Evolutionary conservation across 35 echinoderm and acorn worm genomes (phyloP), one percentile per base, ranked within the genome.

Genomic region (Ophioderma brevispina): DNA sequence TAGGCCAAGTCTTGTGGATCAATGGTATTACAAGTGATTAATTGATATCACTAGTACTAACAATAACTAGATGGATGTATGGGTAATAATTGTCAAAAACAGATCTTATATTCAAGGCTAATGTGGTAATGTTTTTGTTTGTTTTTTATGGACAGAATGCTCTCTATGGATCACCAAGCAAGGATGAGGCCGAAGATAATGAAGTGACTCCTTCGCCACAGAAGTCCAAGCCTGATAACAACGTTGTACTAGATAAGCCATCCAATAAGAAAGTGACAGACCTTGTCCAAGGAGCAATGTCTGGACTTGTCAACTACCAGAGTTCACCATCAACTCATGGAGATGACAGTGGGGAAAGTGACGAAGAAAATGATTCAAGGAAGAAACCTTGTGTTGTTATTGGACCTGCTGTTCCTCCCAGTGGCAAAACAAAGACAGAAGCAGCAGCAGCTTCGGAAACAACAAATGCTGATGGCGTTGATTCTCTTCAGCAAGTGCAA

Each of bases 291-390:
- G 59, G 59, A 70, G 2, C 15, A 8, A 70, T 70, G 59, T 70
- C 59, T 70, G 59, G 59, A 30, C 23, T 70, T 13, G 59, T 70
- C 3, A 70, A 70, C 59, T 70, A 70, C 59, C 59, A 70, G 23
- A 70, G 59, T 70, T 70, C 59, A 70, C 59, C 59, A 2, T 70
- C 59, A 70, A 70, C 59, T 70, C 59, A 70, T 30, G 59, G 59
- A 25, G 59, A 70, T 70, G 59, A 70, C 28, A 70, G 59, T 30
- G 41, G 41, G 41, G 41, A 46, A 8, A 70, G 59, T 70, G 59
- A 70, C 59, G 59, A 70, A 18, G 59, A 70, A 2, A 70, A 70
- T 25, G 59, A 70, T 25, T 70, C 59, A 25, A 46, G 41, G 41
- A 46, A 46, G 41, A 46, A 46, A 46, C 41, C 17, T 4, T 46